Percentiles rank a stretch among this genome's conserved stretches.
phyloP scores from a whole-genome alignment of 2,113 vertebrate genomes.

The Dermatemys mawii region DNA sequence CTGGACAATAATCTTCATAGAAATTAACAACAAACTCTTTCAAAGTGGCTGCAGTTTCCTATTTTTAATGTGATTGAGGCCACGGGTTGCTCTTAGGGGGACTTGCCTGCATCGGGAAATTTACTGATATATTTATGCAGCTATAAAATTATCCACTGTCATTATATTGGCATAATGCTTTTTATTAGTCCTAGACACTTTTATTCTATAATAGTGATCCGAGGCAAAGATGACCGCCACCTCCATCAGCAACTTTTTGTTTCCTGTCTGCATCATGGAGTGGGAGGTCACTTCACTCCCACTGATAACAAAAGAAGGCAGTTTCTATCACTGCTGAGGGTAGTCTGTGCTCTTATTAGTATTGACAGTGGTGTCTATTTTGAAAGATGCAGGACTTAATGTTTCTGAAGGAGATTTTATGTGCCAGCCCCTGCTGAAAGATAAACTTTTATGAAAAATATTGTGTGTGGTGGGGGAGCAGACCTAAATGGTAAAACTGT shows the following conservation, averaged over 20 bases:
- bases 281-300: background rate
- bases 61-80: background rate
- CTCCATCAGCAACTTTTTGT: background rate
- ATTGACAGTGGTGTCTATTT: background rate
- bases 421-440: background rate
- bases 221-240: background rate
- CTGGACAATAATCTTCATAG: background rate
- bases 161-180: background rate
- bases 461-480: fast-evolving
- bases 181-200: background rate
- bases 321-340: background rate
- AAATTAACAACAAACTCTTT: background rate
- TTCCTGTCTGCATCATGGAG: background rate
- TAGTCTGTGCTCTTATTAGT: background rate
- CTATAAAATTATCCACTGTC: background rate
- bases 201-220: too few relatives aligned
- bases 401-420: background rate
- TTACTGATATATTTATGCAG: background rate
- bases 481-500: background rate
- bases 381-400: background rate
- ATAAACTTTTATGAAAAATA: background rate
- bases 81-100: background rate
- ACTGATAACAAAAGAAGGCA: background rate
- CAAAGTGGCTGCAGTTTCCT: background rate
- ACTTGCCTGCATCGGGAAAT: background rate